Evolutionary conservation across 2,113 vertebrate species (phyloP).

Genomic region (Suricata suricatta): DNA sequence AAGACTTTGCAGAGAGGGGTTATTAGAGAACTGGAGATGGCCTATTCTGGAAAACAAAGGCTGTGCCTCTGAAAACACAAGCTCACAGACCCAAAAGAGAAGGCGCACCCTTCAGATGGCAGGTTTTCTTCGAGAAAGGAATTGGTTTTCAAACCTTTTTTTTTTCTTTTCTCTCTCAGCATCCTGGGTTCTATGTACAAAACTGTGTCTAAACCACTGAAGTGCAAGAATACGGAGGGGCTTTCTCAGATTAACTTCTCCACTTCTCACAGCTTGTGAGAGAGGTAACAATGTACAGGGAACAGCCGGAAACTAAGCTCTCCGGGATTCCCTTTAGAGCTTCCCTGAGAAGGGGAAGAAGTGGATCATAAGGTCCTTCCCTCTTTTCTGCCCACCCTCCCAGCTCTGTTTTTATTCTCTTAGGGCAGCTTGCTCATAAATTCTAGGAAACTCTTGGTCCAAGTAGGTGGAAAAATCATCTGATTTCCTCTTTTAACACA

Average conservation of each 20-base stretch:
- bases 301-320: not conserved
- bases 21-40: not conserved
- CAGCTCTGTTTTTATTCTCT: not conserved
- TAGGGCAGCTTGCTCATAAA: not conserved
- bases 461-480: slow-evolving; percentile 18
- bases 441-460: not conserved
- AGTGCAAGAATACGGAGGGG: not conserved
- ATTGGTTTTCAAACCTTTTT: not conserved
- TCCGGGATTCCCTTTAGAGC: not conserved
- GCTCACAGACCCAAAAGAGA: rapidly evolving
- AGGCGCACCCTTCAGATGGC: not conserved
- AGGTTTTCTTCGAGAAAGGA: not conserved
- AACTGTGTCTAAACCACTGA: not conserved
- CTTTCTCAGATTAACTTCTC: not conserved
- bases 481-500: slow-evolving; percentile 62
- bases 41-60: not conserved
- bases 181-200: not conserved
- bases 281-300: rapidly evolving
- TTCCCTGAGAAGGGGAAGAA: not conserved
- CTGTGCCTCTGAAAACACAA: not conserved
- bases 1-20: not conserved
- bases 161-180: not conserved
- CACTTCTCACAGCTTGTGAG: not conserved
- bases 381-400: not conserved
- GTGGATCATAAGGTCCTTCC: not conserved